Evolutionary conservation across 2,888 invertebrate genomes (phyloP).

Genomic region (Limnephilus lunatus): DNA sequence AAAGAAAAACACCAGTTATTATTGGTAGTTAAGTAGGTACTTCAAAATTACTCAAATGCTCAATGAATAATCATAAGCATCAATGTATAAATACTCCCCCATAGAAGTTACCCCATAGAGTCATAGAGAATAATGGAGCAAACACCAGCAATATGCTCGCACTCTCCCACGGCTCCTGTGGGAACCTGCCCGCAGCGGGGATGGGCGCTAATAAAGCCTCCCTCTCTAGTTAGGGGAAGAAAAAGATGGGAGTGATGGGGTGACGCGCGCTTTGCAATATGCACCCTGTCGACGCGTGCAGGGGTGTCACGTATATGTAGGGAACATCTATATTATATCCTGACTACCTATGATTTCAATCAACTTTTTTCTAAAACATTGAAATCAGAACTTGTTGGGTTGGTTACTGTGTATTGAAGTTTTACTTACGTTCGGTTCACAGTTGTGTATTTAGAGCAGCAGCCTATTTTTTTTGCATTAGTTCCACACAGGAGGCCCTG

Average conservation of each 20-base stretch:
- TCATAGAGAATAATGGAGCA: constrained; percentile 7
- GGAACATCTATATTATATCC: no score
- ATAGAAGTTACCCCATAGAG: not conserved
- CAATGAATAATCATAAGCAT: constrained; percentile 14
- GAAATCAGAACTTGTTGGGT: no score
- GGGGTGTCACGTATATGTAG: not conserved
- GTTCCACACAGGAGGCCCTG: no score
- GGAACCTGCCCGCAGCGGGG: constrained; percentile 54
- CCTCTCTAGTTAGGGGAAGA: constrained; percentile 24
- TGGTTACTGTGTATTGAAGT: no score
- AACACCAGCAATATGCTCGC: constrained; percentile 56
- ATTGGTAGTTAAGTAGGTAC: not conserved
- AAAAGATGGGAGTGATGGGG: constrained; percentile 17
- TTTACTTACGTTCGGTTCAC: no score
- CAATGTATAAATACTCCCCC: not conserved
- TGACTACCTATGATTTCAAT: no score
- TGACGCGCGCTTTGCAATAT: constrained; percentile 55
- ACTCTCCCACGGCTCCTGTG: constrained; percentile 59
- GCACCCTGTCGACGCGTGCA: constrained; percentile 50
- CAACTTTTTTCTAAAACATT: no score
- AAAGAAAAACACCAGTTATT: not conserved
- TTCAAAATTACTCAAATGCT: not conserved
- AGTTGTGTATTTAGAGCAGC: no score
- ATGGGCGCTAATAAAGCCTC: constrained; percentile 53
- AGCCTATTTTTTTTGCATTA: no score